These are phyloP conservation scores for Xenentodon cancila DNA, from an alignment of 2,797 vertebrate species.

Conservation along the genomic window DNA sequence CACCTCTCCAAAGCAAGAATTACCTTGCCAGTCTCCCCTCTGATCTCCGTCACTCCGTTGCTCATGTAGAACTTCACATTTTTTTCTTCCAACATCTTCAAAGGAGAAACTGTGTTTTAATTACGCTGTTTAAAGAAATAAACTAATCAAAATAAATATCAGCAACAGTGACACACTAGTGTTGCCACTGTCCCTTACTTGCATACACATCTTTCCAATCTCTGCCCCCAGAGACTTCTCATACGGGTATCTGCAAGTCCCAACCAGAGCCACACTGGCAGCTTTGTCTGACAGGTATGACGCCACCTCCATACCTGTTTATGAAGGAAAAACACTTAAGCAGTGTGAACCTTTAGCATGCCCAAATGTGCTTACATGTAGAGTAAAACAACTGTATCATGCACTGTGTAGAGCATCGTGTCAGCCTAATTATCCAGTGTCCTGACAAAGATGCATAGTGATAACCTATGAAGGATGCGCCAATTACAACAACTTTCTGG, in stretches of 20 bases:
- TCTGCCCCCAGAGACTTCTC: constrained; percentile 80
- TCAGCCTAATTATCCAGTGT: background rate
- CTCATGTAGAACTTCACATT: constrained; percentile 88
- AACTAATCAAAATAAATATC: too few species aligned
- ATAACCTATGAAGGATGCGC: constrained; percentile 90
- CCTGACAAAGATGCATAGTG: background rate
- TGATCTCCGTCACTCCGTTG: constrained; percentile 80
- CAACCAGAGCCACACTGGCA: constrained; percentile 80
- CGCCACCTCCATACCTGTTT: constrained; percentile 89
- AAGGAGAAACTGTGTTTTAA: constrained; percentile 6
- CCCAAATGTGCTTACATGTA: too few species aligned
- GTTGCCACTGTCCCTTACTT: constrained; percentile 70
- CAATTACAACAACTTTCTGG: constrained; percentile 80
- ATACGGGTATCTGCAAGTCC: constrained; percentile 78
- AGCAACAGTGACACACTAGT: background rate
- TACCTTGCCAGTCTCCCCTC: constrained; percentile 84
- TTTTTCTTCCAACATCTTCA: constrained; percentile 86
- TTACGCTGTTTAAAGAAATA: too few species aligned
- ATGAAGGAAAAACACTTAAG: constrained; percentile 7
- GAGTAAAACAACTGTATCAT: background rate
- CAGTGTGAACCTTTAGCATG: background rate
- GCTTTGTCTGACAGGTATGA: constrained; percentile 87
- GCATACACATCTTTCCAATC: constrained; percentile 85
- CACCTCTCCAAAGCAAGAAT: background rate
- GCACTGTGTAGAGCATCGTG: background rate